Evolutionary conservation across 1,140 invertebrate species (phyloP).

Genomic region (Cyclargus thomasi): DNA sequence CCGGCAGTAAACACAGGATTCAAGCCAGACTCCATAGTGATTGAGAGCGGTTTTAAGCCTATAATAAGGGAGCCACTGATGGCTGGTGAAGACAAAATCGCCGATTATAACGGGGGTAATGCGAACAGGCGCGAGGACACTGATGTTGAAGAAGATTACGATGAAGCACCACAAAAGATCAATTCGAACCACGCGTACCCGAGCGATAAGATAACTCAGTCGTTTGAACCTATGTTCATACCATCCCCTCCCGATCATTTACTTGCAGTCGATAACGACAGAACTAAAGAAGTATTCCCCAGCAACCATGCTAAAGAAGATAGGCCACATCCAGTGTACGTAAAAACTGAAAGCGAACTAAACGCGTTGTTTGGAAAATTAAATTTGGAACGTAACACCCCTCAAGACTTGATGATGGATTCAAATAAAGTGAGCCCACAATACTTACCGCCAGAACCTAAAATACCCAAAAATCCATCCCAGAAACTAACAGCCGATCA

Average conservation of each 20-base stretch:
- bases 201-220: conserved; percentile 74
- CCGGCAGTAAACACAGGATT: conserved; percentile 84
- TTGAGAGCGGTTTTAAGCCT: conserved; percentile 88
- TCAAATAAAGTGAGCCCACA: conserved; percentile 81
- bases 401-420: conserved; percentile 79
- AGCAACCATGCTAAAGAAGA: conserved; percentile 66
- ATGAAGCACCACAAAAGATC: conserved; percentile 67
- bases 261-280: conserved; percentile 54
- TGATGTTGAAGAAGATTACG: conserved; percentile 70
- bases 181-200: conserved; percentile 62
- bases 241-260: conserved; percentile 79
- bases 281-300: conserved; percentile 61
- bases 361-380: conserved; percentile 56
- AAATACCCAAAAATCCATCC: conserved; percentile 59
- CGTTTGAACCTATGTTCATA: conserved; percentile 84
- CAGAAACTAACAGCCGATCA: conserved; percentile 66
- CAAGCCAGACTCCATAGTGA: conserved; percentile 85
- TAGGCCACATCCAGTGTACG: conserved; percentile 65
- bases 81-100: conserved; percentile 73
- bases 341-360: conserved; percentile 54
- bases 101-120: conserved; percentile 60
- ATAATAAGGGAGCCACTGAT: conserved; percentile 80
- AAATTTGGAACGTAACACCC: conserved; percentile 53
- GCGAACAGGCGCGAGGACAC: conserved; percentile 73
- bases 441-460: conserved; percentile 79